Base-by-base conservation (phyloP, 2,113 vertebrate genomes). In the Colinus virginianus region DNA sequence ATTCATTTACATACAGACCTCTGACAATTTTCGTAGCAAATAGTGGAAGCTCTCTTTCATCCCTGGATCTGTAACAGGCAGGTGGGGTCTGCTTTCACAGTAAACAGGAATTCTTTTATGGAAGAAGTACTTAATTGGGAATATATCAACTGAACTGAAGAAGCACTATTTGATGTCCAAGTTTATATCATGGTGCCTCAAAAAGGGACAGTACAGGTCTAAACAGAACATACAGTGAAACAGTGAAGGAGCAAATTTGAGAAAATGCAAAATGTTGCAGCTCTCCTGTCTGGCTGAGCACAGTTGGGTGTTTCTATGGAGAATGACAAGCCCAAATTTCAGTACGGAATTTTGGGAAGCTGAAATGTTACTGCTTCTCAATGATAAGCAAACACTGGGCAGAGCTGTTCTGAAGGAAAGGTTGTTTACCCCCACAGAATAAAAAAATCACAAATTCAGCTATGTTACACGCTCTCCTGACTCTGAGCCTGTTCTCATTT, bases 1-100 rank as follows among this genome's bases (percentile, higher is more conserved):
- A 62, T 71, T 85, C 2, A 75, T 88, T 95, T 90, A 43, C 20
- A 62, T 55, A 53, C 84, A 89, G 86, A 46, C 59, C 49, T 89
- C 48, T 81, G 81, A 76, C 2, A 81, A 38, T 72, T 83, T 83
- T 78, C 58, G 61, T 76, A 69, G 42, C 34, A 76, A 86, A 64
- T 42, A 4, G n/a, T 72, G 32, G 40, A 87, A 89, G 70, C 84
- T 7, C 8, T 78, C 13, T 91, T 81, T 63, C 53, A 58, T 68
- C 36, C 45, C 21, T 10, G 18, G 26, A 11, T 75, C 78, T 92
- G 46, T 46, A 68, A 20, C 7, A 75, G 36, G 21, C 1, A 1
- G 2, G 19, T 30, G 55, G 25, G 43, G n/a, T 79, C 5, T 6
- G 28, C 25, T 75, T 82, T 88, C 48, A 62, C 16, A 46, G 34